Base-by-base conservation (phyloP, 2,888 invertebrate species). In the Apodemia zela region DNA sequence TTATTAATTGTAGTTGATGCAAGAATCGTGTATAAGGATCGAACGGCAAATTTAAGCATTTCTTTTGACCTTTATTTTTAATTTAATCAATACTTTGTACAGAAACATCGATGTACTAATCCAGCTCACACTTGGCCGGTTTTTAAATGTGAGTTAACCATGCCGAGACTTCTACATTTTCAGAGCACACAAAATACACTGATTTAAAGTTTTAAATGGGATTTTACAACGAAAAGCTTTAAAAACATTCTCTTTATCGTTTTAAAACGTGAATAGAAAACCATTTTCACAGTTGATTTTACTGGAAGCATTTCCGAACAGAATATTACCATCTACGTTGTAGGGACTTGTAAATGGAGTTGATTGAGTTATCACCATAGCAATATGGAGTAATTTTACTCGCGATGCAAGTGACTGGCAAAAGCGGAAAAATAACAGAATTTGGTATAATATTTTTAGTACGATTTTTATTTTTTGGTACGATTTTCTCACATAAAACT, bases 281-380 rank as follows among this genome's bases (percentile, higher is more conserved):
- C 38, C 62, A 59, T 65, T 67, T 64, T 57, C 54, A 54, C 54
- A 25, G 54, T 54, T 54, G 54, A 54, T 54, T 54, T 25, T 54
- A 54, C 29, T 54, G 25, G 54, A 54, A 54, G 54, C 29, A 47
- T 47, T 47, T 47, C 45, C 45, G 63, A 66, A 65, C 57, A 59
- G 63, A 66, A 64, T 59, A 62, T 64, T 47, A 35, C 35, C 58
- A 59, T 42, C 65, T 61, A 67, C 74, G 67, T 71, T 72, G 72
- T 73, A 74, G 66, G 63, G 63, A 64, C 64, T 69, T 42, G 66
- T 67, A 67, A 70, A 69, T 68, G 70, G 69, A 65, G 59, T 58
- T 65, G 69, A 70, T 67, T 63, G 51, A 68, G 66, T 70, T 71
- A 68, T 66, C 68, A 65, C 64, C 65, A 59, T 63, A 66, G 68